A percentile compares a stretch with the other conserved stretches of the same genome.
Evolutionary conservation across 2,797 vertebrate genomes (phyloP).

Genomic region (Lophius americanus): DNA sequence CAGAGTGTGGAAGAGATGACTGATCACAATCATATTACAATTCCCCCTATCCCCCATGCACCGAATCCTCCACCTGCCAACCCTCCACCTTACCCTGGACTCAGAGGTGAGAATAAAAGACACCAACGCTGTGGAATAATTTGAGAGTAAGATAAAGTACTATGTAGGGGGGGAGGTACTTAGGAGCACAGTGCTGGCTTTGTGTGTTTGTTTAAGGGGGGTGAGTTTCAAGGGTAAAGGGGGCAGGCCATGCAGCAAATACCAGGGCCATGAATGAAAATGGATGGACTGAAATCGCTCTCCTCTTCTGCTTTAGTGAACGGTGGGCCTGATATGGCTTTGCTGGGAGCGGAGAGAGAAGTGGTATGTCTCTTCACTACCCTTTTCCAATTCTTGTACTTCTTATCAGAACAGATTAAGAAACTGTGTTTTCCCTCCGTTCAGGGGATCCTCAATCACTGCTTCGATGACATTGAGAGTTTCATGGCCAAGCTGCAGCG

Average conservation of each 20-base stretch:
- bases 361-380: constrained; percentile 68
- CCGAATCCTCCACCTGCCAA: constrained; percentile 69
- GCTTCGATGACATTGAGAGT: constrained; percentile 89
- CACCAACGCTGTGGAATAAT: not conserved
- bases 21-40: constrained; percentile 64
- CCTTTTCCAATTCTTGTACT: not conserved
- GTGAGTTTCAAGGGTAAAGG: constrained; percentile 23
- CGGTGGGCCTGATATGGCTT: constrained; percentile 68
- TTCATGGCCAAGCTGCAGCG: constrained; percentile 89
- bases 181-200: constrained; percentile 57
- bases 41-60: constrained; percentile 60
- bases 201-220: constrained; percentile 26
- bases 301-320: constrained; percentile 54
- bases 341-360: constrained; percentile 81
- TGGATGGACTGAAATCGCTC: constrained; percentile 46
- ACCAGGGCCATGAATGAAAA: constrained; percentile 39
- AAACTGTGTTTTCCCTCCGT: constrained; percentile 3
- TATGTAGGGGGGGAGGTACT: constrained; percentile 42
- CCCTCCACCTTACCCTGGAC: constrained; percentile 77
- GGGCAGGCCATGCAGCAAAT: constrained; percentile 19
- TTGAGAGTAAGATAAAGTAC: not conserved
- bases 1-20: constrained; percentile 49
- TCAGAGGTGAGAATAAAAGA: constrained; percentile 54
- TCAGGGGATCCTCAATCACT: constrained; percentile 90
- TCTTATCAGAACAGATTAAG: not conserved